Evolutionary conservation across 2,113 vertebrate genomes (phyloP).

Genomic region (Theropithecus gelada): DNA sequence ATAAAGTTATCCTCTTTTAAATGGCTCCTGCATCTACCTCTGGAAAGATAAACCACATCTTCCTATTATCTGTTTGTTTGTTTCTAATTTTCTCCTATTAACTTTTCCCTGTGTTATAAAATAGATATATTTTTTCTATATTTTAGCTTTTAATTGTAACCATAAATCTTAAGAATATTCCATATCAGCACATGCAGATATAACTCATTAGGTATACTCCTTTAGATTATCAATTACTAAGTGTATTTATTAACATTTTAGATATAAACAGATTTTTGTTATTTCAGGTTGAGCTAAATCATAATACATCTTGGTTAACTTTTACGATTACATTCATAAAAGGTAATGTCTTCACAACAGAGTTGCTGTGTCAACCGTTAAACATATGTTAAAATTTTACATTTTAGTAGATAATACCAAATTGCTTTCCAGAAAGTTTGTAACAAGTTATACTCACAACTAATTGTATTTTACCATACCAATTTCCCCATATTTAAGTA

Average conservation of each 20-base stretch:
- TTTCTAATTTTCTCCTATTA: neutral
- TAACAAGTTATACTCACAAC: neutral
- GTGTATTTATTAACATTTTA: neutral
- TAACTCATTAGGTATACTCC: neutral
- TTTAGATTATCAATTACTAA: neutral
- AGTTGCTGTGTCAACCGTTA: neutral
- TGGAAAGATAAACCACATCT: neutral
- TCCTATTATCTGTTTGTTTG: neutral
- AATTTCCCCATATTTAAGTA: neutral
- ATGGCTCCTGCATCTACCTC: neutral
- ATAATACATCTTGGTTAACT: neutral
- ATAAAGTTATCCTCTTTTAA: neutral
- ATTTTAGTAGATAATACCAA: neutral
- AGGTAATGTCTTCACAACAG: accelerated
- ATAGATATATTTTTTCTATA: neutral
- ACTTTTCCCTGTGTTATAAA: neutral
- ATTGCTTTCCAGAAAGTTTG: neutral
- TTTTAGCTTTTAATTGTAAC: neutral
- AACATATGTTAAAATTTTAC: neutral
- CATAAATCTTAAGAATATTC: neutral
- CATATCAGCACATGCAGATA: neutral
- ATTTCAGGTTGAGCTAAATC: neutral
- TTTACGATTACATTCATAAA: neutral
- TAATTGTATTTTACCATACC: neutral
- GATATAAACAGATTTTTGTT: neutral